Base-by-base conservation (phyloP, 2,888 invertebrate genomes). In the Microctonus hyperodae region DNA sequence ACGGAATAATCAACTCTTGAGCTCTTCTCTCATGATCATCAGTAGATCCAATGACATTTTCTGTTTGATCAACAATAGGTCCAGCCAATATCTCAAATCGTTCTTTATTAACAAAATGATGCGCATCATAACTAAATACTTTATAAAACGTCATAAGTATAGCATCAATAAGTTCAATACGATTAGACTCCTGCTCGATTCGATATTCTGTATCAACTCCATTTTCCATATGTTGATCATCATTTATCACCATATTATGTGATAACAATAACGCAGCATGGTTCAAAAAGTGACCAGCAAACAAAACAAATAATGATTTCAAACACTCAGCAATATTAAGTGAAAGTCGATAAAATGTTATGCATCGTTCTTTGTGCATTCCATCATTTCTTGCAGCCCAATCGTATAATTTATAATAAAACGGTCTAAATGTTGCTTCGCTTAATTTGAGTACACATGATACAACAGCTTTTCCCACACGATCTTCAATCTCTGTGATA, bases 231-330 rank as follows among this genome's bases (percentile, higher is more conserved):
- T 16, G 4, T 20, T 44, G 16, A 44, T 44, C 16, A 44, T 7
- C 16, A 16, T 16, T 16, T 0, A 91, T 89, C 11, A 86, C 85
- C 1, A 84, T 85, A 81, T 95, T 94, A 77, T 87, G 83, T 65
- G 90, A 89, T 13, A 94, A 84, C n/a, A 94, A 83, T 0, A 89
- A 86, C 0, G 94, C 91, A 0, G 94, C 91, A 81, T 96, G 92
- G 76, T 91, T 90, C 16, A 97, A 86, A 75, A 96, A 92, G 77
- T 94, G 92, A 0, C 92, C 92, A 56, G 96, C 95, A 81, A 97
- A 97, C n/a, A 95, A 85, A 0, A 94, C 92, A 82, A 97, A 97
- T 0, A 98, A 85, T 5, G 94, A 92, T 83, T 95, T 94, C 4
- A 98, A 85, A 69, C 90, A 89, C 63, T 92, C 91, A 0, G 96